phyloP scores from a whole-genome alignment of 1,140 invertebrate species.

The Diprion similis region DNA sequence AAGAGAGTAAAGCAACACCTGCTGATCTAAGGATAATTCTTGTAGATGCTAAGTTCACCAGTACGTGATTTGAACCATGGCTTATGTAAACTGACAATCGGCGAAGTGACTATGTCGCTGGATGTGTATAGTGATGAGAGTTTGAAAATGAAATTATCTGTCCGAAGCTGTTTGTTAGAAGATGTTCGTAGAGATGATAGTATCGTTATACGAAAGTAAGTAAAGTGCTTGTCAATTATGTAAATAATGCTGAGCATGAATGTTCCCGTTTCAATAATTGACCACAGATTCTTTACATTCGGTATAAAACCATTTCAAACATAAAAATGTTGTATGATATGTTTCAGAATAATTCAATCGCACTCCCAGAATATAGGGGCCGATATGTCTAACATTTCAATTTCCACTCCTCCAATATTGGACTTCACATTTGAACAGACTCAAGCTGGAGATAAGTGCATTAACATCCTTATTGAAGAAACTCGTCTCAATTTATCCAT shows the following conservation, averaged over 20 bases:
- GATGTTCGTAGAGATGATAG: slow-evolving; percentile 75
- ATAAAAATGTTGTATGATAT: slow-evolving; percentile 13
- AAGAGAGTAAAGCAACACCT: no score
- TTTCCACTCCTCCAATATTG: slow-evolving; percentile 72
- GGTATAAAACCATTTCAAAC: neutral
- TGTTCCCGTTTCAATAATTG: no score
- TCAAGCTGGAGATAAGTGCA: slow-evolving; percentile 68
- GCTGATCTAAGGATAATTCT: neutral
- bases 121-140: slow-evolving; percentile 76
- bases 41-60: slow-evolving; percentile 72
- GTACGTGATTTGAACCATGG: slow-evolving; percentile 76
- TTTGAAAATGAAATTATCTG: slow-evolving; percentile 73
- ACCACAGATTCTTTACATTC: neutral
- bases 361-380: slow-evolving; percentile 66
- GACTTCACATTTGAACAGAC: slow-evolving; percentile 71
- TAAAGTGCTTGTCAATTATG: slow-evolving; percentile 16
- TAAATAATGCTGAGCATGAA: neutral
- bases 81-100: slow-evolving; percentile 73
- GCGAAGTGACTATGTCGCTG: slow-evolving; percentile 70
- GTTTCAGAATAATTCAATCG: slow-evolving; percentile 72
- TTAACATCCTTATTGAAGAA: slow-evolving; percentile 75
- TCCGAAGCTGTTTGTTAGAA: slow-evolving; percentile 73
- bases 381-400: slow-evolving; percentile 66
- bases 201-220: slow-evolving; percentile 71
- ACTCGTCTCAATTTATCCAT: slow-evolving; percentile 76